Evolutionary conservation across 2,113 vertebrate genomes (phyloP).

Genomic region (Chloropsis cyanopogon): DNA sequence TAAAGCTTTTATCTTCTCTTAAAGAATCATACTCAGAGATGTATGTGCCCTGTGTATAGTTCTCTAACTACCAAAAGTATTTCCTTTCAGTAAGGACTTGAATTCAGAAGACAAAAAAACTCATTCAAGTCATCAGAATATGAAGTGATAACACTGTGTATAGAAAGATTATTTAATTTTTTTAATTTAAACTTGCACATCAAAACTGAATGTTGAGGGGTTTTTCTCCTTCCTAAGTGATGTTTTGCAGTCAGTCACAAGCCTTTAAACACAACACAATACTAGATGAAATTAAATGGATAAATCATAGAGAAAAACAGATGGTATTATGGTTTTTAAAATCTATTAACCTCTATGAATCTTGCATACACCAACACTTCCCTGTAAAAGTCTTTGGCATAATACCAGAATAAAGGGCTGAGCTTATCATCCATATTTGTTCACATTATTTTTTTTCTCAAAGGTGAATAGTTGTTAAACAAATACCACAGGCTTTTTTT

Average conservation of each 20-base stretch:
- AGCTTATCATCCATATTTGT: not conserved
- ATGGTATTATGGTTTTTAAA: not conserved
- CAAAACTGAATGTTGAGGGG: not conserved
- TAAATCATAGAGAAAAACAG: not conserved
- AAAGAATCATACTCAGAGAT: not conserved
- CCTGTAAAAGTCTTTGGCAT: not conserved
- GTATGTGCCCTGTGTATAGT: not conserved
- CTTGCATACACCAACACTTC: not conserved
- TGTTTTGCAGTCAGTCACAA: not conserved
- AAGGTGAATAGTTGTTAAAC: not conserved
- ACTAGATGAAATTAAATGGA: not conserved
- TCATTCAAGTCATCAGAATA: not conserved
- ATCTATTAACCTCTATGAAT: constrained; percentile 10
- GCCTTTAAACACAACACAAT: not conserved
- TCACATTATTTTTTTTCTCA: not conserved
- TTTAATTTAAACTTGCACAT: not conserved
- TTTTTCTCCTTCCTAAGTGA: not conserved
- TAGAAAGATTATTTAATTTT: not conserved
- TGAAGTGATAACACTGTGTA: not conserved
- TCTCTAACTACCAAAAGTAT: not conserved
- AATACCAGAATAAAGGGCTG: not conserved
- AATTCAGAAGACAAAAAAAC: not conserved
- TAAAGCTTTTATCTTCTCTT: not conserved
- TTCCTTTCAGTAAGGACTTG: not conserved
- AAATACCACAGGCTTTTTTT: not conserved